phyloP scores from a whole-genome alignment of 2,113 vertebrate genomes.

The Syngnathus scovelli region DNA sequence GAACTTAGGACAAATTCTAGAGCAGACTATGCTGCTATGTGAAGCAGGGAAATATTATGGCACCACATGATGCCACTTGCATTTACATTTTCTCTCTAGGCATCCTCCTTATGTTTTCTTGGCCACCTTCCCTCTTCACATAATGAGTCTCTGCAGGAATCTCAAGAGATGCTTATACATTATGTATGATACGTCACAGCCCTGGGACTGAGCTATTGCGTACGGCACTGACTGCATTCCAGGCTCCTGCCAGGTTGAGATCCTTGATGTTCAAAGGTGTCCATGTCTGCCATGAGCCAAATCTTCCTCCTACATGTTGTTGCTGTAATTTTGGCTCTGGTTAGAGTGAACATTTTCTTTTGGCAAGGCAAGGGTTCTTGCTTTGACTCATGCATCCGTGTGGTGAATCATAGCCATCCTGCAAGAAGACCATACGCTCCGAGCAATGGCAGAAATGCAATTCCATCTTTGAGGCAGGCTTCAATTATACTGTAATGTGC shows the following conservation, averaged over 20 bases:
- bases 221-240: background rate
- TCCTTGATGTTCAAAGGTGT: background rate
- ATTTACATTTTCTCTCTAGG: background rate
- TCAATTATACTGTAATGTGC: constrained; percentile 13
- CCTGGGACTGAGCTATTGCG: background rate
- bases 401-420: background rate
- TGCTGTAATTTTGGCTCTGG: background rate
- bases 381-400: background rate
- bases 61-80: constrained; percentile 7
- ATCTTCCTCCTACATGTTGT: background rate
- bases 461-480: background rate
- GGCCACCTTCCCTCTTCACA: constrained; percentile 6
- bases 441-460: background rate
- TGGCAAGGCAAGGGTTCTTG: constrained; percentile 18
- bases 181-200: constrained; percentile 1
- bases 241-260: constrained; percentile 4
- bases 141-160: constrained; percentile 7
- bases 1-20: too few species aligned
- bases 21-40: background rate
- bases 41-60: background rate
- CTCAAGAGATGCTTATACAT: constrained; percentile 4
- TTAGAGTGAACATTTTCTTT: background rate
- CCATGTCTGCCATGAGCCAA: background rate
- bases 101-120: background rate
- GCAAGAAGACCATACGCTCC: background rate